Conservation (phyloP, 2,888 invertebrate species). For the Pandemis corylana region DNA sequence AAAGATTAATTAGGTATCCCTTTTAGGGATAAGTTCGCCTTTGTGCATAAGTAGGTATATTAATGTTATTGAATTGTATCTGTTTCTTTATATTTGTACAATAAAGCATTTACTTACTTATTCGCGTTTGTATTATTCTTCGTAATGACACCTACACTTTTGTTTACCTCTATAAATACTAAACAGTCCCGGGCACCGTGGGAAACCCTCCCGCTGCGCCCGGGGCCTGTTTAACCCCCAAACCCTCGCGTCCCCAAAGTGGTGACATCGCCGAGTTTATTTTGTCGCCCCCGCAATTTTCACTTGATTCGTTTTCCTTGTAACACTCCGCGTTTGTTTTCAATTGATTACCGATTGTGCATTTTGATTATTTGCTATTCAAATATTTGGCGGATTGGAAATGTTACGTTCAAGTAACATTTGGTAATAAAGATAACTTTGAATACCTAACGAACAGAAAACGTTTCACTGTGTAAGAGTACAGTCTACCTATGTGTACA, state of each 20-base stretch:
- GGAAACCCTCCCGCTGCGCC: slow-evolving; percentile 35
- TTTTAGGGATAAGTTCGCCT: no score
- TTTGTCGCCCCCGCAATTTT: slow-evolving; percentile 36
- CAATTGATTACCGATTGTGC: slow-evolving; percentile 41
- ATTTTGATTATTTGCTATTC: slow-evolving; percentile 28
- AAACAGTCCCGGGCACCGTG: slow-evolving; percentile 27
- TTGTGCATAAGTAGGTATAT: no score
- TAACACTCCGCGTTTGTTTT: slow-evolving; percentile 37
- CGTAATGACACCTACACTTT: slow-evolving; percentile 5
- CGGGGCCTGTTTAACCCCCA: slow-evolving; percentile 6
- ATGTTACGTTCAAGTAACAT: background rate
- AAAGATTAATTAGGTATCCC: no score
- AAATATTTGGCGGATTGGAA: slow-evolving; percentile 1
- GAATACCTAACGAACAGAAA: no score
- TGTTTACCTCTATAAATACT: slow-evolving; percentile 25
- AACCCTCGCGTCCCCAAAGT: slow-evolving; percentile 14
- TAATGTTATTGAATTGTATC: no score
- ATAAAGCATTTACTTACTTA: no score
- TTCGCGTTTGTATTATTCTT: background rate
- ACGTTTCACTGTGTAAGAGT: no score
- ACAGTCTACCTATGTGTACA: no score
- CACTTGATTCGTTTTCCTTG: slow-evolving; percentile 41
- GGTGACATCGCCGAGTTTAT: slow-evolving; percentile 27
- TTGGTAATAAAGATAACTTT: no score
- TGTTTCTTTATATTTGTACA: no score